Evolutionary conservation across 2,888 invertebrate species (phyloP).

Genomic region (Tachina grossa): DNA sequence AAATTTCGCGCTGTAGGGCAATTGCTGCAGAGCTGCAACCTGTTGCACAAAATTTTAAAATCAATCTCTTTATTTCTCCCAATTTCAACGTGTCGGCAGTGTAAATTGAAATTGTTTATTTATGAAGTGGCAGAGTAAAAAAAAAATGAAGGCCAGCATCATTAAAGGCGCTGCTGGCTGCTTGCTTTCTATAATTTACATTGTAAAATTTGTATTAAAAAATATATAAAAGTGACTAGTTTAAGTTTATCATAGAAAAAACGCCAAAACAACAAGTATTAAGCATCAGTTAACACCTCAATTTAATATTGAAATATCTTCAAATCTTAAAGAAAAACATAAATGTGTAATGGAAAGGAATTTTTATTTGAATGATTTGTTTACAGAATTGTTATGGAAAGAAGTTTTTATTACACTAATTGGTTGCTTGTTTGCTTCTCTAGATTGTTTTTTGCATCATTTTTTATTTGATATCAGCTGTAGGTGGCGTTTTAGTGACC

Average conservation of each 20-base stretch:
- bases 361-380: too few species aligned
- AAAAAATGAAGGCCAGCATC: slow-evolving; percentile 41
- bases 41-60: slow-evolving; percentile 19
- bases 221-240: not conserved
- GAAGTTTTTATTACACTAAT: not conserved
- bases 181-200: not conserved
- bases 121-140: not conserved
- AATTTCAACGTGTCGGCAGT: slow-evolving; percentile 30
- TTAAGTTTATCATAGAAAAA: not conserved
- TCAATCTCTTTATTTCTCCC: not conserved
- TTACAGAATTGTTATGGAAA: too few species aligned
- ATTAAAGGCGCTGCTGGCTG: slow-evolving; percentile 37
- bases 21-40: not conserved
- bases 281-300: slow-evolving; percentile 37
- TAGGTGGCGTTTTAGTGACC: slow-evolving; percentile 74
- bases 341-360: slow-evolving; percentile 54
- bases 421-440: slow-evolving; percentile 74
- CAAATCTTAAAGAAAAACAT: slow-evolving; percentile 21
- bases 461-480: slow-evolving; percentile 75
- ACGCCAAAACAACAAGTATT: not conserved
- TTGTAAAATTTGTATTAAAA: not conserved
- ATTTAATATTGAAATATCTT: slow-evolving; percentile 36
- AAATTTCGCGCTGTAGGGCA: slow-evolving; percentile 1
- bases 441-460: slow-evolving; percentile 54
- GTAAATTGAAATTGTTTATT: slow-evolving; percentile 27